Evolutionary conservation across 1,140 invertebrate species (phyloP).

Genomic region (Musca domestica): DNA sequence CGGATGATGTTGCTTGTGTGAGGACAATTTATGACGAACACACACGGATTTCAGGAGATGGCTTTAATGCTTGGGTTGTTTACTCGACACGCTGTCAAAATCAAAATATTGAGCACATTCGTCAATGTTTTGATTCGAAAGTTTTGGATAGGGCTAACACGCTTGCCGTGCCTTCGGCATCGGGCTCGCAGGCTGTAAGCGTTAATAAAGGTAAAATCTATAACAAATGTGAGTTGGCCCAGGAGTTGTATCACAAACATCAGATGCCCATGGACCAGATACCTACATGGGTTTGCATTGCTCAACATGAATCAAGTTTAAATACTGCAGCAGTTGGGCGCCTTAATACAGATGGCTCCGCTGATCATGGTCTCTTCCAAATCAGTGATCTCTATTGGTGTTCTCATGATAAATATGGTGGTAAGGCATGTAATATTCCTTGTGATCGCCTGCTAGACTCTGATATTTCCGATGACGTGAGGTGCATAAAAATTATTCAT

Average conservation of each 20-base stretch:
- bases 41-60: conserved; percentile 60
- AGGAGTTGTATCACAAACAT: conserved; percentile 57
- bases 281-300: conserved; percentile 70
- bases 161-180: not conserved
- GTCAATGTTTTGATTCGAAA: conserved; percentile 13
- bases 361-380: conserved; percentile 69
- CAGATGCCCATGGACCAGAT: conserved; percentile 58
- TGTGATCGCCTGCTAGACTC: conserved; percentile 63
- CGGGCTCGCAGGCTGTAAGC: not conserved
- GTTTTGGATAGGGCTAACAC: not conserved
- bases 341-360: conserved; percentile 58
- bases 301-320: conserved; percentile 65
- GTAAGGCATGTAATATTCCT: conserved; percentile 58
- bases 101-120: conserved; percentile 7
- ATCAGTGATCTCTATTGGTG: conserved; percentile 72
- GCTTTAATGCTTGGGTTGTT: conserved; percentile 68
- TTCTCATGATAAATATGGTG: conserved; percentile 56
- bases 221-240: conserved; percentile 62
- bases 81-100: conserved; percentile 55
- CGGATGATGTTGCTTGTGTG: conserved; percentile 62
- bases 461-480: conserved; percentile 64
- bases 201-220: conserved; percentile 56
- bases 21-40: conserved; percentile 61
- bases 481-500: conserved; percentile 61
- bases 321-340: conserved; percentile 63